A percentile compares a stretch with the other conserved stretches of the same genome.
These are phyloP conservation scores for Sebastes fasciatus DNA, from an alignment of 2,113 vertebrate species.

Conservation along the genomic window DNA sequence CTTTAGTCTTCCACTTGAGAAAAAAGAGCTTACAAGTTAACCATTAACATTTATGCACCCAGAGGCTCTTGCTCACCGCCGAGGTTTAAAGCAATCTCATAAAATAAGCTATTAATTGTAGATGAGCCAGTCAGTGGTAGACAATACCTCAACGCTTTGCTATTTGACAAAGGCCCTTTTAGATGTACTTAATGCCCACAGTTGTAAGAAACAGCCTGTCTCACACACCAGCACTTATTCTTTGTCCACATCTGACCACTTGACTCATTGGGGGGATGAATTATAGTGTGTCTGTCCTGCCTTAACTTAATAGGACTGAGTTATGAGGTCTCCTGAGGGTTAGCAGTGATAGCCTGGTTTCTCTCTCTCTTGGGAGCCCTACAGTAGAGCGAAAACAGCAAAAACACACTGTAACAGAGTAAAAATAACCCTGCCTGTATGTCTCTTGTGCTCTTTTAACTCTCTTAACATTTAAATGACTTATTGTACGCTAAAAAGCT, in stretches of 20 bases:
- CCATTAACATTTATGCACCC: conserved; percentile 45
- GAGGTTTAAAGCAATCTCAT: conserved; percentile 41
- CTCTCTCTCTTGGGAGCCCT: conserved; percentile 15
- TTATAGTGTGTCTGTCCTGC: conserved; percentile 39
- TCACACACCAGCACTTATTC: conserved; percentile 47
- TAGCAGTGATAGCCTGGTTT: conserved; percentile 24
- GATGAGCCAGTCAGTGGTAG: conserved; percentile 22
- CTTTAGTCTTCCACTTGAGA: conserved; percentile 4
- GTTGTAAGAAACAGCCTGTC: conserved; percentile 24
- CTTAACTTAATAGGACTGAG: conserved; percentile 52
- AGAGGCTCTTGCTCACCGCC: background rate
- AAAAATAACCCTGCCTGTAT: background rate
- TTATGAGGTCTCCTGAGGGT: conserved; percentile 53
- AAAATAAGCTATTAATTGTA: conserved; percentile 53
- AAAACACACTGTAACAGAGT: background rate
- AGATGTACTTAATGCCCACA: conserved; percentile 39
- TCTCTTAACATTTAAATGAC: background rate
- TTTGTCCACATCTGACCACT: conserved; percentile 37
- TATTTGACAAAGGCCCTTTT: conserved; percentile 45
- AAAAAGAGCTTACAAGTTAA: conserved; percentile 28
- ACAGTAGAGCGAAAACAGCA: conserved; percentile 6
- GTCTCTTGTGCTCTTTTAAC: background rate
- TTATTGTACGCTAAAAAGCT: background rate
- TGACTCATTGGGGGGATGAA: conserved; percentile 38
- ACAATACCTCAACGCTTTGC: conserved; percentile 41